Conservation (phyloP, 2,888 invertebrate genomes). For the Eilema caniola region DNA sequence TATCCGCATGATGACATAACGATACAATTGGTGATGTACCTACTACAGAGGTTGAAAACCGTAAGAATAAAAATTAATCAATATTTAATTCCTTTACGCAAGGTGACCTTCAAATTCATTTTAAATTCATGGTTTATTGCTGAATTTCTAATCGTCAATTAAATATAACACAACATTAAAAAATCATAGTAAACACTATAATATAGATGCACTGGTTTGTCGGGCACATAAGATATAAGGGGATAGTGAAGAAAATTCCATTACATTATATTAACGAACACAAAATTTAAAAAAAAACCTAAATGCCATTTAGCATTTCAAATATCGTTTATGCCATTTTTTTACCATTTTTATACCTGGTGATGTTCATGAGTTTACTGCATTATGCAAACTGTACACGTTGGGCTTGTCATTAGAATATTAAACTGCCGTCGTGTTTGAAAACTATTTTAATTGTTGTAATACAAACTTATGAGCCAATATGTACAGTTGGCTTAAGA, state of each 20-base stretch:
- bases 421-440: neutral
- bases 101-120: neutral
- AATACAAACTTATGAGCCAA: neutral
- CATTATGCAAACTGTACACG: neutral
- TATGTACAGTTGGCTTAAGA: neutral
- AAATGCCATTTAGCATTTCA: too few species aligned
- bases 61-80: slow-evolving; percentile 33
- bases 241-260: slow-evolving; percentile 23
- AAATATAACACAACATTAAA: slow-evolving; percentile 35
- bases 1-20: slow-evolving; percentile 3
- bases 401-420: neutral
- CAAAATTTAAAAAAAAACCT: too few species aligned
- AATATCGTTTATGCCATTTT: too few species aligned
- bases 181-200: slow-evolving; percentile 35
- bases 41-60: slow-evolving; percentile 25
- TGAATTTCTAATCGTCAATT: slow-evolving; percentile 50
- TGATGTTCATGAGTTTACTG: neutral
- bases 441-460: neutral
- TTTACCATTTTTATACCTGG: neutral
- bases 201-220: slow-evolving; percentile 51
- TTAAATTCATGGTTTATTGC: slow-evolving; percentile 33
- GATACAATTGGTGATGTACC: neutral
- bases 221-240: slow-evolving; percentile 41
- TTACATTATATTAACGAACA: neutral
- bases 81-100: slow-evolving; percentile 17